Evolutionary conservation across 2,888 invertebrate genomes (phyloP).

Genomic region (Hyalella azteca): DNA sequence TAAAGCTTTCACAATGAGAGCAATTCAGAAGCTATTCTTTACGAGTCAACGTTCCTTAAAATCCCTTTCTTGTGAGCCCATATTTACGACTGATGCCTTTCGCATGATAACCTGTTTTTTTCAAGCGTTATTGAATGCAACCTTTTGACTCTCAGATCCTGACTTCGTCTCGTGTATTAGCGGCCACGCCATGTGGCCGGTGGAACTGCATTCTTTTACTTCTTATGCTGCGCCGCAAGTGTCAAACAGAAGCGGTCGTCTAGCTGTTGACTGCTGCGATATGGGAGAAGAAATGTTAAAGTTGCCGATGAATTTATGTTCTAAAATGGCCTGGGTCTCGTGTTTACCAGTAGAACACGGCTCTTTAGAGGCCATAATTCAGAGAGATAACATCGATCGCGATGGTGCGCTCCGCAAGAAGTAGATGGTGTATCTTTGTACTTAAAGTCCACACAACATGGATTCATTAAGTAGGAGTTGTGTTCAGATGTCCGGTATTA

Average conservation of each 20-base stretch:
- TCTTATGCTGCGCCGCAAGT: not conserved
- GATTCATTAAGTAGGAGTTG: too few species aligned
- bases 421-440: conserved; percentile 14
- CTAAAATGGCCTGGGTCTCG: not conserved
- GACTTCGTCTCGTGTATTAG: conserved; percentile 8
- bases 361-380: conserved; percentile 1
- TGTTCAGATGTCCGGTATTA: too few species aligned
- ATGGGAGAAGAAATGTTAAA: not conserved
- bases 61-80: not conserved
- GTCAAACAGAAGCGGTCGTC: conserved; percentile 25
- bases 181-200: not conserved
- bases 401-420: not conserved
- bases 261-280: not conserved
- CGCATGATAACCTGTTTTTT: conserved; percentile 20
- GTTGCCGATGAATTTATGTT: not conserved
- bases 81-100: conserved; percentile 22
- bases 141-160: conserved; percentile 24
- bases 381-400: not conserved
- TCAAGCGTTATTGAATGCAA: not conserved
- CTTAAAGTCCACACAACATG: too few species aligned
- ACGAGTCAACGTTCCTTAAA: not conserved
- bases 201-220: not conserved
- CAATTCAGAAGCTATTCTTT: conserved; percentile 21
- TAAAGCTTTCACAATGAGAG: too few species aligned
- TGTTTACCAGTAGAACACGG: not conserved